Conservation (phyloP, 2,888 invertebrate species). For the Caenorhabditis sp. region DNA sequence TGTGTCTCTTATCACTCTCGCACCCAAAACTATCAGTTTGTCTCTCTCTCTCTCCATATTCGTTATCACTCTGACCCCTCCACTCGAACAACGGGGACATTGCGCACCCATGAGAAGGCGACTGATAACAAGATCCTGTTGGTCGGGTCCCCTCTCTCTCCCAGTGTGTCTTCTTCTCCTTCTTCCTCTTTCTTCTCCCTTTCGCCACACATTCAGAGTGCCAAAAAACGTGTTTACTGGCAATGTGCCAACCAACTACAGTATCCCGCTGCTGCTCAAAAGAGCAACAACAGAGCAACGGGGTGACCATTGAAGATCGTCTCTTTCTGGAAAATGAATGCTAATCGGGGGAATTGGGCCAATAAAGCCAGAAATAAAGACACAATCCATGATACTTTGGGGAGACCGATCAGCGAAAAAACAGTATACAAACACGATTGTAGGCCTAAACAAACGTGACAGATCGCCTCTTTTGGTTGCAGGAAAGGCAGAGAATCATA, state of each 20-base stretch:
- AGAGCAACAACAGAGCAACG: constrained; percentile 16
- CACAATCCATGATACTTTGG: not conserved
- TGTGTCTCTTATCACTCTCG: constrained; percentile 21
- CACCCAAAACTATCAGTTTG: not conserved
- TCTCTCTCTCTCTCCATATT: not conserved
- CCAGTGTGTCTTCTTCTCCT: not conserved
- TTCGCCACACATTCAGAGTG: not conserved
- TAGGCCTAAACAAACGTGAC: not conserved
- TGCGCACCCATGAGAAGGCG: constrained; percentile 47
- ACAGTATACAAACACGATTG: not conserved
- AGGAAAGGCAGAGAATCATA: constrained; percentile 2
- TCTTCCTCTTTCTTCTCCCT: not conserved
- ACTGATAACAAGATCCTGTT: constrained; percentile 22
- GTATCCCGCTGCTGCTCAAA: constrained; percentile 15
- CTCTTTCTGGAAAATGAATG: constrained; percentile 1
- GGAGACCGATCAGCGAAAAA: not conserved
- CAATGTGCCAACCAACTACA: constrained; percentile 43
- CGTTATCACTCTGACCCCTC: constrained; percentile 45
- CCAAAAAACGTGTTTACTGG: constrained; percentile 16
- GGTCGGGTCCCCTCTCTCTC: constrained; percentile 5
- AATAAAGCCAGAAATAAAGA: constrained; percentile 14
- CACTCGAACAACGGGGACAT: constrained; percentile 32
- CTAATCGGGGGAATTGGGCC: constrained; percentile 2
- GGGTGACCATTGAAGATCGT: constrained; percentile 38
- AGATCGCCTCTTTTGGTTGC: not conserved